These are phyloP conservation scores for Pogonocherus hispidulus DNA, from an alignment of 2,888 invertebrate genomes.

Conservation along the genomic window DNA sequence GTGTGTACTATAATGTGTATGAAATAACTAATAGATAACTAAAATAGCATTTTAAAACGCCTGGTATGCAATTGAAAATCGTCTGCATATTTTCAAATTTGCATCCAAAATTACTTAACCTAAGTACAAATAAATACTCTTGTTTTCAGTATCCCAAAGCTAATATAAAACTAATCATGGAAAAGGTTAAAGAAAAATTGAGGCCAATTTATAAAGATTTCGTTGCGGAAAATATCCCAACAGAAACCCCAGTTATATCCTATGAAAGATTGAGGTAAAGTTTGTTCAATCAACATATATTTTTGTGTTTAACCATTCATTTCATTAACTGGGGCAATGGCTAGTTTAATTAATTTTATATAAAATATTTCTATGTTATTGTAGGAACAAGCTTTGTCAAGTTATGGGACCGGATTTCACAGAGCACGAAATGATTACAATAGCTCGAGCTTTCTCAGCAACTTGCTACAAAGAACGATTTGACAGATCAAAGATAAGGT, in stretches of 20 bases:
- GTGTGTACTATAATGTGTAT: too few relatives aligned
- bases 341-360: too few relatives aligned
- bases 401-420: conserved; percentile 79
- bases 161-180: conserved; percentile 79
- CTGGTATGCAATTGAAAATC: too few relatives aligned
- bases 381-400: conserved; percentile 76
- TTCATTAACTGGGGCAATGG: too few relatives aligned
- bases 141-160: conserved; percentile 79
- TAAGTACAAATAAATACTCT: too few relatives aligned
- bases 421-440: conserved; percentile 85
- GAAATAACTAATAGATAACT: too few relatives aligned
- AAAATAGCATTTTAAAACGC: too few relatives aligned
- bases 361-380: conserved; percentile 42
- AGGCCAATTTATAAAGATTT: conserved; percentile 82
- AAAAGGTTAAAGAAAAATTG: conserved; percentile 79
- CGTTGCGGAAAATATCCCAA: conserved; percentile 77
- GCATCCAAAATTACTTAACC: too few relatives aligned
- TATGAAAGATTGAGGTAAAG: conserved; percentile 67
- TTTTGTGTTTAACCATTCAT: too few relatives aligned
- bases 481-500: conserved; percentile 69
- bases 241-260: conserved; percentile 62
- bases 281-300: background rate
- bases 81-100: too few relatives aligned
- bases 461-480: conserved; percentile 70
- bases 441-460: conserved; percentile 81